These are phyloP conservation scores for Andrena marginata DNA, from an alignment of 2,888 invertebrate genomes.

Conservation along the genomic window DNA sequence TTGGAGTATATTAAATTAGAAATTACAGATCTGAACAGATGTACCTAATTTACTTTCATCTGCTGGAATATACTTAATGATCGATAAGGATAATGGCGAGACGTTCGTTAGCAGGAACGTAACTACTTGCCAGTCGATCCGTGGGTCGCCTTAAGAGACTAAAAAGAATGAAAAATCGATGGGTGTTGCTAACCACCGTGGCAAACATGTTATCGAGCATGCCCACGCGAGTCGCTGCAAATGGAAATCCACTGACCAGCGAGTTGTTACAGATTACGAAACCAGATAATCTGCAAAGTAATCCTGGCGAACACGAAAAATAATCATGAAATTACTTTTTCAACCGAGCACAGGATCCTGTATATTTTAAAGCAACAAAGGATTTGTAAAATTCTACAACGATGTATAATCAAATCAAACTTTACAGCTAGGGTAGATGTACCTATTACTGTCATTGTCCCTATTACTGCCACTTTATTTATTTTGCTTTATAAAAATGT, in stretches of 20 bases:
- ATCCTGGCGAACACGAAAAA: conserved; percentile 26
- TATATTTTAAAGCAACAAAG: not conserved
- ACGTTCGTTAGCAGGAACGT: not conserved
- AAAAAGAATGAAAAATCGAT: conserved; percentile 45
- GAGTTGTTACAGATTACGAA: conserved; percentile 55
- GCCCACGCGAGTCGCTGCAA: conserved; percentile 61
- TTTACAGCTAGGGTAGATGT: too few relatives aligned
- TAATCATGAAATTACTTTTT: conserved; percentile 7
- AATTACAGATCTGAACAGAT: not conserved
- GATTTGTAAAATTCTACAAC: not conserved
- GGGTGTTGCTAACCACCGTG: conserved; percentile 56
- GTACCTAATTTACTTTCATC: not conserved
- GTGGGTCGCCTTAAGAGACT: conserved; percentile 13
- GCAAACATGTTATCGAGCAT: conserved; percentile 53
- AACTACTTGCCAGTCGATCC: not conserved
- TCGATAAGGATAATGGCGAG: not conserved
- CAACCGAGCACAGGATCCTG: not conserved
- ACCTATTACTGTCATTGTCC: too few relatives aligned
- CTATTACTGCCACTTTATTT: too few relatives aligned
- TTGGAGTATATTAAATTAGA: not conserved
- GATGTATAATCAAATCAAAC: not conserved
- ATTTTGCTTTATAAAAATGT: too few relatives aligned
- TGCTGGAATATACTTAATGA: not conserved
- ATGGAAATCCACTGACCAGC: conserved; percentile 63
- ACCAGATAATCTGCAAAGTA: conserved; percentile 46